phyloP scores from a whole-genome alignment of 2,888 invertebrate genomes.

The Ischnus inquisitorius region DNA sequence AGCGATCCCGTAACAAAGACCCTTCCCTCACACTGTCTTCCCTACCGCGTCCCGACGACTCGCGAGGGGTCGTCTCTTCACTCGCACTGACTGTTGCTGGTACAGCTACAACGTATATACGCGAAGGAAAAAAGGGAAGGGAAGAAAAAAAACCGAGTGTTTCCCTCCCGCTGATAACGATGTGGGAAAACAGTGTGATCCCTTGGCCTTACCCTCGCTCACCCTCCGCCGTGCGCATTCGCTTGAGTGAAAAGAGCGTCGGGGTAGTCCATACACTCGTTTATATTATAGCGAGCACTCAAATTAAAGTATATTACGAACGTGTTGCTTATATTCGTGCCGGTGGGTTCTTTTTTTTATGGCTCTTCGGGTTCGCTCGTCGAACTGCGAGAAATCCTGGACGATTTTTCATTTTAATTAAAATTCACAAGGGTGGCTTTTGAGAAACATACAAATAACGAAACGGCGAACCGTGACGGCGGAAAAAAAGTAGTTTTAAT shows the following conservation, averaged over 20 bases:
- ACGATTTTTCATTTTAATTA: neutral
- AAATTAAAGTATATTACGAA: slow-evolving; percentile 45
- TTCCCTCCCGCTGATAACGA: slow-evolving; percentile 65
- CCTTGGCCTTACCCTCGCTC: slow-evolving; percentile 36
- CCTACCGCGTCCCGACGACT: slow-evolving; percentile 45
- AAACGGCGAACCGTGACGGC: too few relatives aligned
- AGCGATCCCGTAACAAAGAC: slow-evolving; percentile 60
- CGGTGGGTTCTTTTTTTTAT: neutral
- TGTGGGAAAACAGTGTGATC: slow-evolving; percentile 65
- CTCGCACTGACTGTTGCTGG: slow-evolving; percentile 11
- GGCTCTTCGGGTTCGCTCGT: neutral
- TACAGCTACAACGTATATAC: neutral
- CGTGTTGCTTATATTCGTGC: slow-evolving; percentile 17
- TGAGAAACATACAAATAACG: too few relatives aligned
- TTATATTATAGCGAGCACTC: slow-evolving; percentile 28
- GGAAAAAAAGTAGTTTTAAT: too few relatives aligned
- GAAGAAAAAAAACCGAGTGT: slow-evolving; percentile 43
- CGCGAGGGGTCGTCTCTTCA: slow-evolving; percentile 44
- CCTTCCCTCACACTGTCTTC: slow-evolving; percentile 58
- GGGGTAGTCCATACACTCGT: slow-evolving; percentile 5
- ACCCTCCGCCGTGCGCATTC: slow-evolving; percentile 42
- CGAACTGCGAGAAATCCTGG: neutral
- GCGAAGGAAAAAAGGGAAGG: slow-evolving; percentile 18
- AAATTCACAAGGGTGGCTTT: neutral
- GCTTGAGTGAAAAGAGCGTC: slow-evolving; percentile 60